These are phyloP conservation scores for Dendronephthya gigantea DNA, from an alignment of 64 coral and sea anemone genomes.

Conservation along the genomic window DNA sequence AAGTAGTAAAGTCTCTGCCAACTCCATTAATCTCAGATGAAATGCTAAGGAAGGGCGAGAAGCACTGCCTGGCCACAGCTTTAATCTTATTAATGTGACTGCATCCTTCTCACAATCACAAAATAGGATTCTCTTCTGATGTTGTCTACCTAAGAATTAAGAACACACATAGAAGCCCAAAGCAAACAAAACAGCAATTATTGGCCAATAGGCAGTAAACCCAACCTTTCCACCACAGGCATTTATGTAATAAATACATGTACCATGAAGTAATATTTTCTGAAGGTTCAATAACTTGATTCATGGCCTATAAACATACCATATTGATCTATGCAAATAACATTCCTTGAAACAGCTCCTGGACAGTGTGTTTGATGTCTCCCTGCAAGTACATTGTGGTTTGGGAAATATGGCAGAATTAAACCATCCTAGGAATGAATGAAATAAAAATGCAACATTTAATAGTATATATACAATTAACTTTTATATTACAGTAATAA, in stretches of 20 bases:
- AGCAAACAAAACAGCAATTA: no score
- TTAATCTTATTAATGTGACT: not conserved
- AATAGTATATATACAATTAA: not conserved
- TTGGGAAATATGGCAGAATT: not conserved
- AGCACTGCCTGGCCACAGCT: not conserved
- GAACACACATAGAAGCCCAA: no score
- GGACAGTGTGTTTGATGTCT: not conserved
- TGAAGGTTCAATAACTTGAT: not conserved
- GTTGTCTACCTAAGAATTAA: not conserved
- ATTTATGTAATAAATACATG: no score
- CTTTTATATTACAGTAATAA: no score
- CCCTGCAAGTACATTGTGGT: not conserved
- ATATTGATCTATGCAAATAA: not conserved
- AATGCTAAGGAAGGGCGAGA: not conserved
- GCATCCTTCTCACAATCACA: not conserved
- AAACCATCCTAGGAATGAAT: not conserved
- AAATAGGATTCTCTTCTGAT: not conserved
- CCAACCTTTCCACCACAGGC: no score
- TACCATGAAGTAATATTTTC: not conserved
- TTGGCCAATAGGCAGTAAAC: no score
- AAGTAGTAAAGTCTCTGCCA: not conserved
- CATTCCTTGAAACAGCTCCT: not conserved
- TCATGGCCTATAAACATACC: not conserved
- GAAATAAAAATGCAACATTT: not conserved
- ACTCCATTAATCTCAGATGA: not conserved